Evolutionary conservation across 1,140 invertebrate species (phyloP).

Genomic region (Drosophila trapezifrons): DNA sequence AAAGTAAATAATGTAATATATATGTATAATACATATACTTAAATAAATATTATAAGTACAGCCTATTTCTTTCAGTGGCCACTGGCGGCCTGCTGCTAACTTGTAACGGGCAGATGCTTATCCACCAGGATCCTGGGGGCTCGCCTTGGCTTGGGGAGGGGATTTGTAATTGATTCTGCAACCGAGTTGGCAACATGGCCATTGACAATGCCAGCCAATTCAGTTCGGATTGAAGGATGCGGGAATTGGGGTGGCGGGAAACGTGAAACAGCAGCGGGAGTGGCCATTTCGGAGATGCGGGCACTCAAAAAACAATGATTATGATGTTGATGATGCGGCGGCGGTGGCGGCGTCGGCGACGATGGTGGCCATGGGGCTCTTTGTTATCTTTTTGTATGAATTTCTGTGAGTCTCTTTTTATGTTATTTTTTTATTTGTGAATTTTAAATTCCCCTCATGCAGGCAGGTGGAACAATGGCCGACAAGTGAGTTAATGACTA

Average conservation of each 20-base stretch:
- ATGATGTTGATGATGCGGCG: slow-evolving; percentile 38
- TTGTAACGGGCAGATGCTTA: slow-evolving; percentile 2
- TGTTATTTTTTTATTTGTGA: slow-evolving; percentile 21
- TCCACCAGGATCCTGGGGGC: not conserved
- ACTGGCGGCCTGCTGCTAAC: not conserved
- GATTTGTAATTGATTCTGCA: slow-evolving; percentile 39
- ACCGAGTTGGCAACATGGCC: slow-evolving; percentile 28
- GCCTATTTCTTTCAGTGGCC: slow-evolving; percentile 2
- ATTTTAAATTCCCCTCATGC: slow-evolving; percentile 30
- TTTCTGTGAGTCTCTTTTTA: slow-evolving; percentile 7
- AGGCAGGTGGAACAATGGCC: slow-evolving; percentile 32
- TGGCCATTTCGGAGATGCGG: slow-evolving; percentile 24
- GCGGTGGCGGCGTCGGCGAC: not conserved
- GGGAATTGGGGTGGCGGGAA: not conserved
- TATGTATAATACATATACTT: no score
- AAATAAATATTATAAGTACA: no score
- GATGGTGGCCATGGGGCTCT: slow-evolving; percentile 13
- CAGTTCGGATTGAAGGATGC: not conserved
- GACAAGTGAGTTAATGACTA: slow-evolving; percentile 41
- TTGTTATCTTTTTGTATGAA: slow-evolving; percentile 26
- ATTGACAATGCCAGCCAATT: slow-evolving; percentile 34
- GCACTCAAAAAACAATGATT: slow-evolving; percentile 34
- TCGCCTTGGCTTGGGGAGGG: not conserved
- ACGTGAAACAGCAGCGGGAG: not conserved
- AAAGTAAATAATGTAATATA: no score